Base-by-base conservation (phyloP, 2,888 invertebrate genomes). In the Didymodactylos carnosus region DNA sequence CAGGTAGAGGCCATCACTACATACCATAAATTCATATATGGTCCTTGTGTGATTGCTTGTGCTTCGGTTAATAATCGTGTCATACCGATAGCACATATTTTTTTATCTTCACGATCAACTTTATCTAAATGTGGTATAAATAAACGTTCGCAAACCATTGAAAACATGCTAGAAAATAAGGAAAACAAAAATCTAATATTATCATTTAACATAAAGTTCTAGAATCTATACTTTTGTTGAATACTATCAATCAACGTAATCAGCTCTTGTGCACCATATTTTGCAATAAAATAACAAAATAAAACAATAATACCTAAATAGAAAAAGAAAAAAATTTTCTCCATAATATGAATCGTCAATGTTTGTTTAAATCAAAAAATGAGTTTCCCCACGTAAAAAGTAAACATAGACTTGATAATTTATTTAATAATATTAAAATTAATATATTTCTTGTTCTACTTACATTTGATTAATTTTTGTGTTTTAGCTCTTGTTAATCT, bases 401-500 rank as follows among this genome's bases (percentile, higher is more conserved):
- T n/a, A n/a, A n/a, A n/a, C n/a, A n/a, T n/a, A n/a, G n/a, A n/a
- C n/a, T n/a, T n/a, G n/a, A n/a, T n/a, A n/a, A n/a, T n/a, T n/a
- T n/a, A n/a, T n/a, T n/a, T n/a, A n/a, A n/a, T n/a, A n/a, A n/a
- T n/a, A n/a, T 73, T 40, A 2, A 11, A 69, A 39, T 0, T 16
- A 49, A 71, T 16, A 27, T 14, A 73, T 40, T 72, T 72, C 8
- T n/a, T 78, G 80, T 79, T 80, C n/a, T n/a, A n/a, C n/a, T n/a
- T n/a, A 80, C 83, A 89, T 81, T 91, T 90, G 51, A 94, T 88
- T 84, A 90, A 97, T 85, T 97, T 97, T 0, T 92, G 90, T 0
- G 98, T 98, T 85, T 94, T 97, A 0, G 91, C 91, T 0, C 90
- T 89, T 3, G 92, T 90, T 40, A 98, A 86, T 73, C 97, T 87